phyloP scores from a whole-genome alignment of 2,797 vertebrate genomes.

The Pseudomugil tenellus region DNA sequence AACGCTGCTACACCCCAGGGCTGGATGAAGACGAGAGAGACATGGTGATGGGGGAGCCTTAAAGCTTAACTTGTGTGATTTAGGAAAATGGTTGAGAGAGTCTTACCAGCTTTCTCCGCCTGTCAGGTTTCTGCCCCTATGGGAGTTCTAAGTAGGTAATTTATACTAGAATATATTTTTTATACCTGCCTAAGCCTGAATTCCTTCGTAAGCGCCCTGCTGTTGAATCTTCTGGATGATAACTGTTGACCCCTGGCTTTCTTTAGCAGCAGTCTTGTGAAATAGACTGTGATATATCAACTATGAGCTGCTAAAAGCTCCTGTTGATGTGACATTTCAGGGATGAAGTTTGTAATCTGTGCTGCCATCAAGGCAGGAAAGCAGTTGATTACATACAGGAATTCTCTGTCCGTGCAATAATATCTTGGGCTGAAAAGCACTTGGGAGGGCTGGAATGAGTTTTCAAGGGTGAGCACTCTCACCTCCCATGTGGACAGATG shows the following conservation, averaged over 20 bases:
- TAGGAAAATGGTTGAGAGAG: constrained; percentile 55
- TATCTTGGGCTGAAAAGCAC: constrained; percentile 24
- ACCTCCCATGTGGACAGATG: constrained; percentile 65
- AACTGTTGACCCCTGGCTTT: constrained; percentile 15
- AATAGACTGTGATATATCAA: constrained; percentile 39
- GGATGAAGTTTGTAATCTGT: constrained; percentile 48
- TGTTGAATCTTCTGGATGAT: constrained; percentile 26
- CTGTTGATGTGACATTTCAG: constrained; percentile 57
- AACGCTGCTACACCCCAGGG: constrained; percentile 1
- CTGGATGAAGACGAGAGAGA: constrained; percentile 26
- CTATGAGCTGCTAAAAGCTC: constrained; percentile 39
- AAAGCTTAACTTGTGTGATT: constrained; percentile 30
- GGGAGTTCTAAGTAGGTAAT: constrained; percentile 70
- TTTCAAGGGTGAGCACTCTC: constrained; percentile 39
- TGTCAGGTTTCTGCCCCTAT: constrained; percentile 66
- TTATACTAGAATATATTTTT: background rate
- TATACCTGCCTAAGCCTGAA: background rate
- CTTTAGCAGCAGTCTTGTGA: constrained; percentile 32
- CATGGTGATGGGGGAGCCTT: constrained; percentile 15
- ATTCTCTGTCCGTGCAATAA: constrained; percentile 20
- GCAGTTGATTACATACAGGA: constrained; percentile 39
- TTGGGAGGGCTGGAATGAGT: constrained; percentile 29
- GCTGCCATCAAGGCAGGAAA: constrained; percentile 29
- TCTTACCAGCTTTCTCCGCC: constrained; percentile 42
- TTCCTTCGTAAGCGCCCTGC: too few species aligned